A percentile compares a stretch with the other conserved stretches of the same genome.
Evolutionary conservation across 2,888 invertebrate genomes (phyloP).

Genomic region (Dryobota labecula): DNA sequence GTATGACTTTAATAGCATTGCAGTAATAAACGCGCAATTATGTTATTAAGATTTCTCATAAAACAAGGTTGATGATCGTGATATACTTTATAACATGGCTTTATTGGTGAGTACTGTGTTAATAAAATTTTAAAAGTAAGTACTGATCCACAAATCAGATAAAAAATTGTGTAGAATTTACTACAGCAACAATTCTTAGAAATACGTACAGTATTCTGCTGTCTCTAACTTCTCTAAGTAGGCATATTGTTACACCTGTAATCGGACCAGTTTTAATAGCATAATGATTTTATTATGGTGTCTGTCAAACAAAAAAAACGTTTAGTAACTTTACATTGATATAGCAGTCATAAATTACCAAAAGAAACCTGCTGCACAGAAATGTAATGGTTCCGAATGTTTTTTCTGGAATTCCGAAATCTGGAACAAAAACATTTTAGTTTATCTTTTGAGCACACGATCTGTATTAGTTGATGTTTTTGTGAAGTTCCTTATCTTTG

Average conservation of each 20-base stretch:
- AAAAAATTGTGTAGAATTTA: conserved; percentile 24
- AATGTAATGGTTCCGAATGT: conserved; percentile 57
- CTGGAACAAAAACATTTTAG: conserved; percentile 69
- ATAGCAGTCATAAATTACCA: conserved; percentile 36
- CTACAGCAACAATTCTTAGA: conserved; percentile 17
- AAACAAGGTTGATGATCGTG: conserved; percentile 69
- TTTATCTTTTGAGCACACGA: conserved; percentile 72
- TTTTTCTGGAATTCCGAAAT: conserved; percentile 67
- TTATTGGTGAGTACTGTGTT: conserved; percentile 47
- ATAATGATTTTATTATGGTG: conserved; percentile 52
- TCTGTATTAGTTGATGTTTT: conserved; percentile 74
- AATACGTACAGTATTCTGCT: conserved; percentile 28
- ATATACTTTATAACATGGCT: conserved; percentile 62
- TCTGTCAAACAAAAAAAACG: conserved; percentile 45
- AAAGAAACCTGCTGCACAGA: conserved; percentile 31
- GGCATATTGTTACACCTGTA: conserved; percentile 47
- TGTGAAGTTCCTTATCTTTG: conserved; percentile 72
- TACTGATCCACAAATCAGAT: conserved; percentile 25
- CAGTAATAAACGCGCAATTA: conserved; percentile 74
- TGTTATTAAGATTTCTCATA: conserved; percentile 71
- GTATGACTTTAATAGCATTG: conserved; percentile 71
- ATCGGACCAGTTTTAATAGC: conserved; percentile 46
- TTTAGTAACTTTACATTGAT: conserved; percentile 39
- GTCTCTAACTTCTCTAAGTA: conserved; percentile 11
- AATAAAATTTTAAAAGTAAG: conserved; percentile 47